Evolutionary conservation across 2,113 vertebrate genomes (phyloP).

Genomic region (Onychorhynchus coronatus): DNA sequence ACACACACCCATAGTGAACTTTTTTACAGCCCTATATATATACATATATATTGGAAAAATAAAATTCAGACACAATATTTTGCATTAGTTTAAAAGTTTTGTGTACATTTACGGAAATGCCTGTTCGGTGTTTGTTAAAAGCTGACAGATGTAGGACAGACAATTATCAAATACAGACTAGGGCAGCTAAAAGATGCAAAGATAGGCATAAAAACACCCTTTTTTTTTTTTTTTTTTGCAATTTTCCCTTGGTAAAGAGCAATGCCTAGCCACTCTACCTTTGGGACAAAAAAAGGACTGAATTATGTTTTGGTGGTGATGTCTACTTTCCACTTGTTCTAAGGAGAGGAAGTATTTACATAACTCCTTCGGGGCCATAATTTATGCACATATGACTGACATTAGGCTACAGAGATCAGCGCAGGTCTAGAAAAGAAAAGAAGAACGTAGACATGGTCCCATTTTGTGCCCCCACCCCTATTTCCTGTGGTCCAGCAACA

Average conservation of each 20-base stretch:
- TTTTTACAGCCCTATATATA: neutral
- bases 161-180: neutral
- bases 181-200: neutral
- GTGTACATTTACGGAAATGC: neutral
- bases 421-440: neutral
- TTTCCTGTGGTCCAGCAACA: neutral
- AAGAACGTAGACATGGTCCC: neutral
- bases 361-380: neutral
- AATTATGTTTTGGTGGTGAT: neutral
- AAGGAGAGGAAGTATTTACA: neutral
- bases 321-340: constrained; percentile 4
- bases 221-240: neutral
- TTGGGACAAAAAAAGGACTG: neutral
- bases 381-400: neutral
- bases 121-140: neutral
- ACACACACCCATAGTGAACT: neutral
- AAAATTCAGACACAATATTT: neutral
- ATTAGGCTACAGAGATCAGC: neutral
- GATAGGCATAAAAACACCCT: neutral
- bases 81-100: neutral
- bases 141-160: neutral
- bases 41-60: neutral
- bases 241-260: neutral
- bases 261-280: neutral
- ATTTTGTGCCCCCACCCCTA: neutral